These are phyloP conservation scores for Anthopleura sola DNA, from an alignment of 64 coral and sea anemone genomes.

Conservation along the genomic window DNA sequence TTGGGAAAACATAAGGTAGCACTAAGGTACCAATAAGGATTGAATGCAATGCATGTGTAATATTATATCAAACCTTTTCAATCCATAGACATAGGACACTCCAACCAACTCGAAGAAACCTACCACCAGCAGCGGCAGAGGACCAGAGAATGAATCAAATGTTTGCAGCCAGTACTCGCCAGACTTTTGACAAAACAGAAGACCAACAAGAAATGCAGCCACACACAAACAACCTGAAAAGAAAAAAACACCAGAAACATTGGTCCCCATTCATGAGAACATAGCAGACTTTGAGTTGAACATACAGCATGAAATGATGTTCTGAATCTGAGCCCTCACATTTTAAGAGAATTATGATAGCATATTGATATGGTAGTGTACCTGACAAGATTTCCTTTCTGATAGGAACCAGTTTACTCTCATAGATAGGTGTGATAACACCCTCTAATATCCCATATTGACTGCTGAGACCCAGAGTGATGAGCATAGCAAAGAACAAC, in stretches of 20 bases:
- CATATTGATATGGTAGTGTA: background rate
- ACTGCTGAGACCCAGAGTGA: slow-evolving; percentile 45
- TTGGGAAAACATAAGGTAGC: too few relatives aligned
- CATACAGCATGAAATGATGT: too few relatives aligned
- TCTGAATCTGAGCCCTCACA: background rate
- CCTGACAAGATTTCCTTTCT: slow-evolving; percentile 43
- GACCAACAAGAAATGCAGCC: slow-evolving; percentile 33
- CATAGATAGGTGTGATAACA: slow-evolving; percentile 23
- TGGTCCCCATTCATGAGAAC: too few relatives aligned
- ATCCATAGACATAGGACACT: slow-evolving; percentile 14
- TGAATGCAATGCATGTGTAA: too few relatives aligned
- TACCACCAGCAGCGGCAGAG: slow-evolving; percentile 5
- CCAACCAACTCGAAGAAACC: slow-evolving; percentile 24
- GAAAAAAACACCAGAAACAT: background rate
- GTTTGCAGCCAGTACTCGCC: slow-evolving; percentile 66
- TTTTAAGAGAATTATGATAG: too few relatives aligned
- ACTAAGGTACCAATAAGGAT: too few relatives aligned
- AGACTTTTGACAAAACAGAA: slow-evolving; percentile 59
- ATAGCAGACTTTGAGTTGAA: too few relatives aligned
- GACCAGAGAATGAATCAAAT: slow-evolving; percentile 32
- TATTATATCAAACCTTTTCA: slow-evolving; percentile 19
- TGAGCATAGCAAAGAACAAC: slow-evolving; percentile 35
- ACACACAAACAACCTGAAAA: slow-evolving; percentile 33
- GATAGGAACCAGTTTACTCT: slow-evolving; percentile 25
- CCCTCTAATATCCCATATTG: slow-evolving; percentile 43